Evolutionary conservation across 2,888 invertebrate species (phyloP), one percentile per base, ranked within the genome.

Genomic region (Dynastes tityus): DNA sequence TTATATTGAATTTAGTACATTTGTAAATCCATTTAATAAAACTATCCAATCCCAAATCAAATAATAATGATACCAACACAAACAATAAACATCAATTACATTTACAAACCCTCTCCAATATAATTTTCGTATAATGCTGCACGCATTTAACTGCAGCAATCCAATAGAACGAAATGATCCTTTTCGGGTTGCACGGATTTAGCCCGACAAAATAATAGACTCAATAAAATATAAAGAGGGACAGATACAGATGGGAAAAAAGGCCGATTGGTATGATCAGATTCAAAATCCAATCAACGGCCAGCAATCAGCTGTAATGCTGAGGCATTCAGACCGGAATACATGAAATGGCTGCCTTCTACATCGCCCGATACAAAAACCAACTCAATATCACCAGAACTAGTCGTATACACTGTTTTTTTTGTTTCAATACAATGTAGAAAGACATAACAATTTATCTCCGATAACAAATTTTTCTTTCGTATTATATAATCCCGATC

Each of bases 251-350:
- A 53, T 16, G 16, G 45, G 27, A 82, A 86, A 86, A 86, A 85
- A 84, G 84, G 84, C 83, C 84, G 84, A 85, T 85, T 85, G 83
- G 83, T 80, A 84, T 85, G 87, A 87, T 87, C 86, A 86, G 84
- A 82, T 84, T 85, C 84, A 84, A 85, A 87, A 87, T 87, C 87
- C 87, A 87, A 87, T 87, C 87, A 87, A 86, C 85, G 86, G 85
- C 85, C 84, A 83, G 87, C 87, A 87, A 87, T 87, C 87, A 87
- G 84, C 85, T 84, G 86, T 87, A 87, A 87, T 87, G 85, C 87
- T 84, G 83, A 84, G 85, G 86, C 84, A 85, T 85, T 84, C 85
- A 84, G 83, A 82, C 82, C 84, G 76, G 83, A 84, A 86, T 85
- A 82, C 83, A 84, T 77, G 81, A 82, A 80, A 82, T 79, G 79